Conservation (phyloP, 2,797 vertebrate genomes). For the Sebastes minor region DNA sequence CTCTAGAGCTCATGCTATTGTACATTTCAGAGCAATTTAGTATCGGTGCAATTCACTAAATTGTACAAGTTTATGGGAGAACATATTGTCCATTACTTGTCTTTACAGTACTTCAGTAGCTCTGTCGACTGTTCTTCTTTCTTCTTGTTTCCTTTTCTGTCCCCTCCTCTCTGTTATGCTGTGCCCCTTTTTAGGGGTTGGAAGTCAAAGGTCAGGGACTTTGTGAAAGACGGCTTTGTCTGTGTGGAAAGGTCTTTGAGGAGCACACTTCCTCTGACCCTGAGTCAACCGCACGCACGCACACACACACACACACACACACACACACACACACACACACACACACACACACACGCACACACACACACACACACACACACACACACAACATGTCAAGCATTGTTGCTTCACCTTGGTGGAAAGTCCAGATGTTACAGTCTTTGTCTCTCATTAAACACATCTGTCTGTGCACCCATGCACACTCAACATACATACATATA, state of each 20-base stretch:
- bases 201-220: conserved; percentile 54
- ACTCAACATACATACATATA: background rate
- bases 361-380: conserved; percentile 20
- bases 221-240: conserved; percentile 63
- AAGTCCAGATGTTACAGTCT: conserved; percentile 57
- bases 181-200: conserved; percentile 21
- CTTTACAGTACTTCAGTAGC: background rate
- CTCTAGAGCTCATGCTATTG: background rate
- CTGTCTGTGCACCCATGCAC: conserved; percentile 19
- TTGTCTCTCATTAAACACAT: conserved; percentile 41
- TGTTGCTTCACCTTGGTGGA: conserved; percentile 36
- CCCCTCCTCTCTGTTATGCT: conserved; percentile 8
- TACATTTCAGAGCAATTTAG: background rate
- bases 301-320: background rate
- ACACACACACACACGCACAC: conserved; percentile 17
- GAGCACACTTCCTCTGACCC: conserved; percentile 62
- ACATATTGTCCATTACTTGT: background rate
- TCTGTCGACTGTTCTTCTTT: background rate
- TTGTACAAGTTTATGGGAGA: background rate
- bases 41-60: background rate
- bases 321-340: conserved; percentile 3
- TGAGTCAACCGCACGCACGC: background rate
- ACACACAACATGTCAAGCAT: conserved; percentile 1
- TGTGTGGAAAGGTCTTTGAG: conserved; percentile 40
- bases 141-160: background rate